Evolutionary conservation across 2,888 invertebrate species (phyloP), one percentile per base, ranked within the genome.

Genomic region (Spodoptera exigua): DNA sequence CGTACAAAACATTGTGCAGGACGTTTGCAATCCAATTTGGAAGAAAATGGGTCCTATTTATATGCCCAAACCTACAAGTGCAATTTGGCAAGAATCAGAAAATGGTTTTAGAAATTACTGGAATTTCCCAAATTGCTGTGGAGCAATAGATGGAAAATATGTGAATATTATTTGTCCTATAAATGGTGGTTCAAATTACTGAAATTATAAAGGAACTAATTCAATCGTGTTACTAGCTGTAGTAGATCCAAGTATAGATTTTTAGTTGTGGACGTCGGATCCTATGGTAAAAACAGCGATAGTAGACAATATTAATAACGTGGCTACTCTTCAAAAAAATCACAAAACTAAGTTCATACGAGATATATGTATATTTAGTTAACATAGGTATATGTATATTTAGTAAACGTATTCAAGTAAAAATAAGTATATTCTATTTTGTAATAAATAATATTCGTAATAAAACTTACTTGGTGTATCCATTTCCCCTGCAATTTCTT

Each of bases 221-320:
- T 71, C 70, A 59, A 69, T 69, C 27, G 65, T 69, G 39, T 45
- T 71, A 4, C 65, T 71, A 54, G 71, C 69, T 21, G 43, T 65
- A 62, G 65, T 69, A 43, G 69, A 65, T 65, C 59, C 68, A 61
- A 66, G 18, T 62, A 62, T 56, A 69, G 37, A 48, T 70, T 67
- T 37, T 57, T 64, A 39, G 57, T 56, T 32, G 34, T 68, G 40
- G 55, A 62, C 39, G 61, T 71, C 27, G 64, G 66, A 18, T 59
- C 62, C 37, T 63, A 60, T 52, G 64, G 60, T 10, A 64, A 57
- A 64, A 68, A 68, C 53, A 64, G 63, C 43, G 65, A 65, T 32
- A 61, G 61, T 61, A 53, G 56, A 35, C 53, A 48, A 60, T 35
- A 46, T 41, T 55, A 17, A 21, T 21, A 21, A 21, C 2, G 21